These are phyloP conservation scores for Nymphicus hollandicus DNA, from an alignment of 2,113 vertebrate genomes.

Conservation along the genomic window DNA sequence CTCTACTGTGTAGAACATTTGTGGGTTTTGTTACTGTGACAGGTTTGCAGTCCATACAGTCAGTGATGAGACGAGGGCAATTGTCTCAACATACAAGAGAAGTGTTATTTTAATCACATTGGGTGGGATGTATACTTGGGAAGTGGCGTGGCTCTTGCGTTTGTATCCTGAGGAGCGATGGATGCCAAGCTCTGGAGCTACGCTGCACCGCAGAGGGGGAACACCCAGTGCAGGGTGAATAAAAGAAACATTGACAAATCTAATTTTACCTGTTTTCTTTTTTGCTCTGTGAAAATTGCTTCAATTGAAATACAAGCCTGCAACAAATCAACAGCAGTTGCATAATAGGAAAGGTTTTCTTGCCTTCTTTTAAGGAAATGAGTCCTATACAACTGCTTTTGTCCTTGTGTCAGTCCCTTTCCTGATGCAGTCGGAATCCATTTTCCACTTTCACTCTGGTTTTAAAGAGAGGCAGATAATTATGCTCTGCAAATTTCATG, in stretches of 20 bases:
- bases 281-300: neutral
- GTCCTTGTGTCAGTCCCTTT: neutral
- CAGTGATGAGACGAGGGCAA: neutral
- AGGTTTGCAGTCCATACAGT: neutral
- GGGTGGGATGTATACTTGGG: neutral
- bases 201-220: neutral
- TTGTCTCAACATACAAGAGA: neutral
- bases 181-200: neutral
- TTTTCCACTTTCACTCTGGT: neutral
- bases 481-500: neutral
- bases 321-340: neutral
- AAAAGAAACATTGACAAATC: slow-evolving; percentile 35
- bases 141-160: neutral
- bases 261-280: slow-evolving; percentile 26
- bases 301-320: neutral
- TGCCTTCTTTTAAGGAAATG: slow-evolving; percentile 8
- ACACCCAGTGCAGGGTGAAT: slow-evolving; percentile 49
- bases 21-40: slow-evolving; percentile 4
- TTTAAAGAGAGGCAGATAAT: neutral
- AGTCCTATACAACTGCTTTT: neutral
- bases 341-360: neutral
- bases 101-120: neutral
- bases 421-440: neutral
- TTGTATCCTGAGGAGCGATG: neutral
- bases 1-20: slow-evolving; percentile 47